Conservation (phyloP, 2,113 vertebrate genomes). For the Sturnus vulgaris region DNA sequence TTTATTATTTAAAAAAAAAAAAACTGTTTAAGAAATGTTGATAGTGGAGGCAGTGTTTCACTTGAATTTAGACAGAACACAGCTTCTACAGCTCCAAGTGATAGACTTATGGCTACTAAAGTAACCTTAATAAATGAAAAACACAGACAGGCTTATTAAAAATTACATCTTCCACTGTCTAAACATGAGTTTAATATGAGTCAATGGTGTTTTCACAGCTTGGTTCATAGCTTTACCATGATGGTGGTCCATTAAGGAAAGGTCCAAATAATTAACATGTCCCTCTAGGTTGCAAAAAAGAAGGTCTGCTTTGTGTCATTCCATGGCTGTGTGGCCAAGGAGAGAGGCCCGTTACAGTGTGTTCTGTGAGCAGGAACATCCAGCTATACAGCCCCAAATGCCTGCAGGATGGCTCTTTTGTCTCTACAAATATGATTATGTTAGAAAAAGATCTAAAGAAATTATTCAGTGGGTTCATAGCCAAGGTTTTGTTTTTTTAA, state of each 20-base stretch:
- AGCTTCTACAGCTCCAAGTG: neutral
- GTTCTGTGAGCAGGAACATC: neutral
- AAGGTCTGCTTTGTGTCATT: conserved; percentile 40
- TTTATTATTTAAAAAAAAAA: neutral
- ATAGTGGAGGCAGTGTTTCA: neutral
- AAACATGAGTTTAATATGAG: conserved; percentile 37
- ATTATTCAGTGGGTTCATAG: neutral
- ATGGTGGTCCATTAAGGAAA: conserved; percentile 47
- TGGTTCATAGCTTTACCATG: neutral
- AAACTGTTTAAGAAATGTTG: neutral
- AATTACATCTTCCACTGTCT: conserved; percentile 42
- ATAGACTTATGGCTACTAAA: neutral
- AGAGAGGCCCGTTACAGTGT: neutral
- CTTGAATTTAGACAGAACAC: neutral
- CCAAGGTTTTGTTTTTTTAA: neutral
- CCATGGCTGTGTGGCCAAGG: neutral
- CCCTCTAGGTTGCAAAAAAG: conserved; percentile 15
- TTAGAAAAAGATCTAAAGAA: neutral
- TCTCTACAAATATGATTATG: neutral
- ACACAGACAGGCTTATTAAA: conserved; percentile 33
- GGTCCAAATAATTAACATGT: conserved; percentile 41
- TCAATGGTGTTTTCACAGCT: conserved; percentile 45
- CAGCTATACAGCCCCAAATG: neutral
- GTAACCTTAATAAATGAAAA: conserved; percentile 37
- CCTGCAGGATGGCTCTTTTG: neutral